phyloP scores from a whole-genome alignment of 2,797 vertebrate genomes.

The Harpagifer antarcticus region DNA sequence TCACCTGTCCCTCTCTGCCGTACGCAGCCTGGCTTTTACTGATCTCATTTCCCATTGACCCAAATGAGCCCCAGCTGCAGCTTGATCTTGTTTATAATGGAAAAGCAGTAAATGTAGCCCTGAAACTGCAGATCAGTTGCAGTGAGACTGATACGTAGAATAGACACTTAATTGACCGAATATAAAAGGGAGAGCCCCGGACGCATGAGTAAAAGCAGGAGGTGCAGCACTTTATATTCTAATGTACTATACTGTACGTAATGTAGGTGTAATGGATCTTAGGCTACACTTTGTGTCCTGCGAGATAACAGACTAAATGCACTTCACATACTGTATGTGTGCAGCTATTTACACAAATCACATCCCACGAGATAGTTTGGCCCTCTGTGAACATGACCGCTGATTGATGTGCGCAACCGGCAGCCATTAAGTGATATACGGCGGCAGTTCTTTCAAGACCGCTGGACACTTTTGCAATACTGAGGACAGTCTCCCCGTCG shows the following conservation, averaged over 20 bases:
- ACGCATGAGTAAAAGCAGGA: slow-evolving; percentile 35
- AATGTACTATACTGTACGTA: slow-evolving; percentile 35
- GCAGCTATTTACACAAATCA: slow-evolving; percentile 52
- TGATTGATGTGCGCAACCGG: slow-evolving; percentile 54
- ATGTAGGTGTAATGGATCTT: slow-evolving; percentile 44
- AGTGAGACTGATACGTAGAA: slow-evolving; percentile 61
- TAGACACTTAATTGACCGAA: slow-evolving; percentile 69
- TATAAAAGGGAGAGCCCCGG: slow-evolving; percentile 51
- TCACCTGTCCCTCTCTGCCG: slow-evolving; percentile 67
- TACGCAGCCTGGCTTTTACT: slow-evolving; percentile 58
- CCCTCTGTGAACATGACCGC: slow-evolving; percentile 38
- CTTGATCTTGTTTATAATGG: slow-evolving; percentile 77
- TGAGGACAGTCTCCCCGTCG: slow-evolving; percentile 63
- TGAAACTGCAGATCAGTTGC: slow-evolving; percentile 65
- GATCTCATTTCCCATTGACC: slow-evolving; percentile 74
- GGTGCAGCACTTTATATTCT: slow-evolving; percentile 45
- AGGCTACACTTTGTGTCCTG: slow-evolving; percentile 10
- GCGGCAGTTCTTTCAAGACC: slow-evolving; percentile 57
- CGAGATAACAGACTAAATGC: slow-evolving; percentile 32
- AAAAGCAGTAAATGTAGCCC: slow-evolving; percentile 71
- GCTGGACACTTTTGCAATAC: slow-evolving; percentile 64
- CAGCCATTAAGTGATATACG: slow-evolving; percentile 62
- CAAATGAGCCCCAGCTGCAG: slow-evolving; percentile 76
- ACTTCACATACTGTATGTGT: slow-evolving; percentile 20
- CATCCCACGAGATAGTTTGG: slow-evolving; percentile 36